A percentile compares a stretch with the other conserved stretches of the same genome.
These are phyloP conservation scores for Vidua macroura DNA, from an alignment of 2,113 vertebrate genomes.

Conservation along the genomic window DNA sequence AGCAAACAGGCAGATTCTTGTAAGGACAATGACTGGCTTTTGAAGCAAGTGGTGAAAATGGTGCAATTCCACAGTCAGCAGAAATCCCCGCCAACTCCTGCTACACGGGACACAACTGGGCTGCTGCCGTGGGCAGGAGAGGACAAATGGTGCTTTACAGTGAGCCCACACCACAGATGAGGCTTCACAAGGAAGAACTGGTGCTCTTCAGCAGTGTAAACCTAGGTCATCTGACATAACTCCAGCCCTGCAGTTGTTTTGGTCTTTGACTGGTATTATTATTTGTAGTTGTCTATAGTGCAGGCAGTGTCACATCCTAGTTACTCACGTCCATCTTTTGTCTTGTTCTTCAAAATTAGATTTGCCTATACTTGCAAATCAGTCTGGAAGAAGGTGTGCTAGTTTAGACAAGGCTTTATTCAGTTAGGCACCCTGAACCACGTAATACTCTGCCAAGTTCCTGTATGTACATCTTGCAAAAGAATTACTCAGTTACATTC, in stretches of 20 bases:
- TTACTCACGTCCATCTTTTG: background rate
- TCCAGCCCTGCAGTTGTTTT: background rate
- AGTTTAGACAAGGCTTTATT: background rate
- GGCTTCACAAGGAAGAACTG: background rate
- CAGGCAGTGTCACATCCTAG: background rate
- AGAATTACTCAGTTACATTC: background rate
- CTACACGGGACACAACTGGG: rapidly evolving
- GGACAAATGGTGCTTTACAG: background rate
- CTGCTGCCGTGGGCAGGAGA: background rate
- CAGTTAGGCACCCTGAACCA: background rate
- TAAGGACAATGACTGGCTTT: background rate
- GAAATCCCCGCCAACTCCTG: background rate
- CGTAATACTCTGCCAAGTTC: background rate
- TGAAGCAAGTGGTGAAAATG: background rate
- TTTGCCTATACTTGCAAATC: background rate
- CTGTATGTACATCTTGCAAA: background rate
- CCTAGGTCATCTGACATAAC: background rate
- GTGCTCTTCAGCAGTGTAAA: background rate
- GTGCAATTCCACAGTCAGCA: background rate
- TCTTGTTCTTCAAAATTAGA: background rate
- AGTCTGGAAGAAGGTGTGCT: background rate
- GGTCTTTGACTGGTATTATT: background rate
- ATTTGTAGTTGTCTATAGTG: background rate
- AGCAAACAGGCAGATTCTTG: background rate
- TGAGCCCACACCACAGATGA: background rate